Evolutionary conservation across 2,797 vertebrate genomes (phyloP).

Genomic region (Champsocephalus gunnari): DNA sequence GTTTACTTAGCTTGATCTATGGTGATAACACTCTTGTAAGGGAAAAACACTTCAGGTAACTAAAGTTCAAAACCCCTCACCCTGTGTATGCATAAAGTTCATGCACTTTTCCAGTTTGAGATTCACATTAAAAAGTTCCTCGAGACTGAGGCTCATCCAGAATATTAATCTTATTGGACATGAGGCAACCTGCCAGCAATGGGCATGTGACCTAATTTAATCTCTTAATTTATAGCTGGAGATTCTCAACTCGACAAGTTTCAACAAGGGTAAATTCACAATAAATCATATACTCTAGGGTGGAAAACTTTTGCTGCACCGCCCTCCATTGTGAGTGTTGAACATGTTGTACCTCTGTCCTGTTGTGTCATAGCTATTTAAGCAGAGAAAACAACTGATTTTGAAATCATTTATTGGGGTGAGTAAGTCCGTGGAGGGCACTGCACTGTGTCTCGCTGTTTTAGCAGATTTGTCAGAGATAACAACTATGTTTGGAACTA

Average conservation of each 20-base stretch:
- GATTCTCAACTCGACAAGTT: slow-evolving; percentile 1
- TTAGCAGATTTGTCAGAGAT: neutral
- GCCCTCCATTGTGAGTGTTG: neutral
- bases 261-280: slow-evolving; percentile 17
- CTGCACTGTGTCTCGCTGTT: neutral
- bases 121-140: slow-evolving; percentile 7
- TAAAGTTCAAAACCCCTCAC: slow-evolving; percentile 49
- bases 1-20: slow-evolving; percentile 39
- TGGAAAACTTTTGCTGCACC: neutral
- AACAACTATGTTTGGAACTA: neutral
- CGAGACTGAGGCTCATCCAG: slow-evolving; percentile 6
- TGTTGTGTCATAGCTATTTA: neutral
- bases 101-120: slow-evolving; percentile 8
- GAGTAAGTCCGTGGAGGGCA: neutral
- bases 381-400: neutral
- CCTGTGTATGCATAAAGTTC: neutral
- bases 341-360: neutral
- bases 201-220: slow-evolving; percentile 36
- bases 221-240: slow-evolving; percentile 30
- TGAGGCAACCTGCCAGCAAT: slow-evolving; percentile 53
- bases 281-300: neutral
- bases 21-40: neutral
- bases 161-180: slow-evolving; percentile 38
- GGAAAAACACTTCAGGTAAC: slow-evolving; percentile 54
- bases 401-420: slow-evolving; percentile 3